Evolutionary conservation across 2,888 invertebrate genomes (phyloP).

Genomic region (Leptinotarsa juncta): DNA sequence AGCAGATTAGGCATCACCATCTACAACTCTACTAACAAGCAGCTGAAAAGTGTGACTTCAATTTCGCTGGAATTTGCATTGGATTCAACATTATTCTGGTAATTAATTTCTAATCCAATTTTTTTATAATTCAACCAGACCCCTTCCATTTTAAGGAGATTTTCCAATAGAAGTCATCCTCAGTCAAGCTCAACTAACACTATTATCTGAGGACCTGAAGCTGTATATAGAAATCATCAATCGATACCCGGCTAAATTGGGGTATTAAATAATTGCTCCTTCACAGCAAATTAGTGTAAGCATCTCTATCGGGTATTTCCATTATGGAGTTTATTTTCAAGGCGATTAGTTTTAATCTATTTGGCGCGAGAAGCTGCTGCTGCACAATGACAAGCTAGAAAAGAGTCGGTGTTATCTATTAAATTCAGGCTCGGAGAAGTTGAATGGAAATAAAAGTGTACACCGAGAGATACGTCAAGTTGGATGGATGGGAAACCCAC

Average conservation of each 20-base stretch:
- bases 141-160: too few species aligned
- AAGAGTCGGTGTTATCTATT: constrained; percentile 42
- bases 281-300: constrained; percentile 37
- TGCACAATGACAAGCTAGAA: constrained; percentile 38
- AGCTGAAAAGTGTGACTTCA: too few species aligned
- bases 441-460: constrained; percentile 38
- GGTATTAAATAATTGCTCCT: constrained; percentile 35
- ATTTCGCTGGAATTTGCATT: too few species aligned
- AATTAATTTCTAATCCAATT: too few species aligned
- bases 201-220: constrained; percentile 5
- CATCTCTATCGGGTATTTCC: constrained; percentile 39
- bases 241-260: constrained; percentile 8
- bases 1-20: too few species aligned
- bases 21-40: too few species aligned
- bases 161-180: constrained; percentile 11
- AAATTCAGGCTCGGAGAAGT: constrained; percentile 39
- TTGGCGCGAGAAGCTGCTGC: constrained; percentile 41
- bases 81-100: too few species aligned
- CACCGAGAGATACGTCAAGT: constrained; percentile 33
- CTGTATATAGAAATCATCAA: background rate
- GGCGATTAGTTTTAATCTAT: constrained; percentile 43
- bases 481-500: constrained; percentile 20
- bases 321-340: constrained; percentile 43
- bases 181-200: constrained; percentile 34
- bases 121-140: too few species aligned